Evolutionary conservation across 2,888 invertebrate species (phyloP).

Genomic region (Melieria crassipennis): DNA sequence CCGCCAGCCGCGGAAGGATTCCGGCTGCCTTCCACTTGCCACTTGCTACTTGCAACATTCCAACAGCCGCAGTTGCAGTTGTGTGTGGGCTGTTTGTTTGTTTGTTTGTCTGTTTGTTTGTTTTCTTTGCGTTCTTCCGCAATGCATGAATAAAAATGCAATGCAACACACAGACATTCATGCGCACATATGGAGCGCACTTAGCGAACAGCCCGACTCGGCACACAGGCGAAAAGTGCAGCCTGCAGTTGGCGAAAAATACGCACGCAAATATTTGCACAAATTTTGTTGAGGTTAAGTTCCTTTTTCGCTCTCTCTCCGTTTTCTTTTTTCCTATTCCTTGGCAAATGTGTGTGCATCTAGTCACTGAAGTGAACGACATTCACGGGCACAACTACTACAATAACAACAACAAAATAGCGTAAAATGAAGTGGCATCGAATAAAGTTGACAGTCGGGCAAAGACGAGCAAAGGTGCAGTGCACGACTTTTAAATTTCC

Average conservation of each 20-base stretch:
- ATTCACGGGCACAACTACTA: too few species aligned
- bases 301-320: conserved; percentile 23
- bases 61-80: conserved; percentile 8
- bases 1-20: not conserved
- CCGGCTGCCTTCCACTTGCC: not conserved
- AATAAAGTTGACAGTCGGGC: too few species aligned
- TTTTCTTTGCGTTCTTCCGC: conserved; percentile 40
- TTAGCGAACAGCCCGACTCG: too few species aligned
- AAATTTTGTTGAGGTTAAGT: conserved; percentile 65
- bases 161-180: not conserved
- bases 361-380: not conserved
- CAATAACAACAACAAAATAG: too few species aligned
- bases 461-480: too few species aligned
- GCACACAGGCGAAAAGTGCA: too few species aligned
- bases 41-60: not conserved
- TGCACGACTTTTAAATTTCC: too few species aligned
- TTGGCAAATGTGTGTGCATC: not conserved
- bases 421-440: too few species aligned
- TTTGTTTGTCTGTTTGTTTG: conserved; percentile 15
- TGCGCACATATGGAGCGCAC: not conserved
- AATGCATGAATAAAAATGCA: conserved; percentile 36
- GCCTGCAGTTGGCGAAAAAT: conserved; percentile 24
- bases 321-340: conserved; percentile 40
- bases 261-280: conserved; percentile 63
- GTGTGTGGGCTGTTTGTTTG: conserved; percentile 19